Evolutionary conservation across 2,888 invertebrate genomes (phyloP).

Genomic region (Axea sp.): DNA sequence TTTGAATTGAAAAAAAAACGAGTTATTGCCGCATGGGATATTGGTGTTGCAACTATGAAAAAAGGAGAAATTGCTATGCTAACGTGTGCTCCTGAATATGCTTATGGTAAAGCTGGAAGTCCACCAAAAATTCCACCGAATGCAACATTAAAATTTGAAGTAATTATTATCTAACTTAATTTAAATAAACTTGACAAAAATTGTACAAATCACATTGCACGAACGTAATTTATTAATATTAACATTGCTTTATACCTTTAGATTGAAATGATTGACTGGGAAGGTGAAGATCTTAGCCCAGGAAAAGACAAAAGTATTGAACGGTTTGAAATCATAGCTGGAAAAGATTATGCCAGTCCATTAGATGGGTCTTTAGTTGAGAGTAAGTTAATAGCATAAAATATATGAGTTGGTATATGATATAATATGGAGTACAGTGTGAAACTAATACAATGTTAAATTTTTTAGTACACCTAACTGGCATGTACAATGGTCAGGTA

Average conservation of each 20-base stretch:
- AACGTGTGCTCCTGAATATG: constrained; percentile 93
- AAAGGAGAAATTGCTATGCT: constrained; percentile 91
- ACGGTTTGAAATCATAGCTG: constrained; percentile 85
- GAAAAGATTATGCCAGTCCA: constrained; percentile 87
- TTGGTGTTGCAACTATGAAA: constrained; percentile 96
- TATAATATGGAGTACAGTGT: too few relatives aligned
- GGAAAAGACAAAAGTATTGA: constrained; percentile 91
- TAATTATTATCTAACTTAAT: too few relatives aligned
- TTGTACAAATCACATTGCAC: too few relatives aligned
- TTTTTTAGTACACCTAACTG: constrained; percentile 87
- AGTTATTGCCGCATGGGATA: constrained; percentile 97
- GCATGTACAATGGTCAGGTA: constrained; percentile 83
- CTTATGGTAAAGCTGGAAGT: constrained; percentile 91
- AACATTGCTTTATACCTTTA: too few relatives aligned
- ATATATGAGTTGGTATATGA: too few relatives aligned
- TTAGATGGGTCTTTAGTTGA: constrained; percentile 91
- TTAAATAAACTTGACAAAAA: too few relatives aligned
- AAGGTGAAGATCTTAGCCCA: constrained; percentile 92
- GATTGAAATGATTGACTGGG: constrained; percentile 93
- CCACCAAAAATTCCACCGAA: constrained; percentile 94
- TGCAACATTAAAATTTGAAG: constrained; percentile 93
- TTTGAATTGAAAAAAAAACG: constrained; percentile 91
- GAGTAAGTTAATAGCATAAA: constrained; percentile 83
- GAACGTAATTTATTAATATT: too few relatives aligned
- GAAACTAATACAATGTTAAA: too few relatives aligned